Percentiles rank a stretch among this genome's conserved stretches.
These are phyloP conservation scores for Ginglymostoma cirratum DNA, from an alignment of 2,113 vertebrate genomes.

Conservation along the genomic window DNA sequence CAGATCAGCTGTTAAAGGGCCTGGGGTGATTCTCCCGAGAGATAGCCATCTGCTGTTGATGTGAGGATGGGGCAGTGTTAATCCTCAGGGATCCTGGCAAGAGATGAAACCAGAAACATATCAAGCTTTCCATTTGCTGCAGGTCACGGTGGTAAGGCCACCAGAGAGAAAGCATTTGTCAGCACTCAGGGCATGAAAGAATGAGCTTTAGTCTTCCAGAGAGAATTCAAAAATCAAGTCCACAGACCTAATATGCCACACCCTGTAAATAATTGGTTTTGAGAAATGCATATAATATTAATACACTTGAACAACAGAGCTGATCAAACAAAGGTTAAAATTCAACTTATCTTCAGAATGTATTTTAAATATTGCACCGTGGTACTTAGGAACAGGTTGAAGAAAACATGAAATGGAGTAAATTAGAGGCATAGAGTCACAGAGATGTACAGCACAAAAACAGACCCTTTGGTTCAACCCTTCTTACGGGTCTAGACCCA, in stretches of 20 bases:
- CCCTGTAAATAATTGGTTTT: not conserved
- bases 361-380: not conserved
- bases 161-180: constrained; percentile 31
- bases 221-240: not conserved
- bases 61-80: constrained; percentile 22
- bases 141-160: not conserved
- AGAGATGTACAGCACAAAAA: too few species aligned
- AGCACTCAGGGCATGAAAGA: not conserved
- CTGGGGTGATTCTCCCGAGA: constrained; percentile 12
- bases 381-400: not conserved
- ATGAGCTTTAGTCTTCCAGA: constrained; percentile 11
- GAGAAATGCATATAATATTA: not conserved
- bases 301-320: not conserved
- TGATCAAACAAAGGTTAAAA: not conserved
- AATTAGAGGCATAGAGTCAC: not conserved
- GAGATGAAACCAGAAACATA: constrained; percentile 15
- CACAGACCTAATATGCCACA: not conserved
- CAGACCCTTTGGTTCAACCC: too few species aligned
- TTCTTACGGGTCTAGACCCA: too few species aligned
- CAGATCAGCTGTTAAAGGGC: constrained; percentile 29
- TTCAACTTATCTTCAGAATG: not conserved
- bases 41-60: constrained; percentile 30
- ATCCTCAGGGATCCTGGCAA: constrained; percentile 2
- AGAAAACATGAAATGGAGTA: not conserved
- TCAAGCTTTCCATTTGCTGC: constrained; percentile 25